phyloP scores from a whole-genome alignment of 2,797 vertebrate genomes.

The Darevskia nairensis region DNA sequence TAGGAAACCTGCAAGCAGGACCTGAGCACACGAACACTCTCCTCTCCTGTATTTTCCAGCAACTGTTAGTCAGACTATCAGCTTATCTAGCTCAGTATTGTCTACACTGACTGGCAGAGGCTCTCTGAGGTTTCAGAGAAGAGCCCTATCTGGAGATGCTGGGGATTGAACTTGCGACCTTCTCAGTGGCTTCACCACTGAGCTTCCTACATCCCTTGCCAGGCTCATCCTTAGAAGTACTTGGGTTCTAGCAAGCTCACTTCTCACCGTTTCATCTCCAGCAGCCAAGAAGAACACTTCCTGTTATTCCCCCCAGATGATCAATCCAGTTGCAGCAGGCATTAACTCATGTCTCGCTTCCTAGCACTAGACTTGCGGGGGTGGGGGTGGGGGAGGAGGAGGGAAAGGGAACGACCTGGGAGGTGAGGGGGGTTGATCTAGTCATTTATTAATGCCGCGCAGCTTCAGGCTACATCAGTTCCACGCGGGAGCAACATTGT shows the following conservation, averaged over 20 bases:
- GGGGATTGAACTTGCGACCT: too few relatives aligned
- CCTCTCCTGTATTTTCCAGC: too few relatives aligned
- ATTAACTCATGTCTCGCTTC: conserved; percentile 41
- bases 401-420: conserved; percentile 7
- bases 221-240: not conserved
- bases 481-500: conserved; percentile 13
- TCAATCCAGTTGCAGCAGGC: conserved; percentile 39
- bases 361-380: conserved; percentile 7
- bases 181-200: too few relatives aligned
- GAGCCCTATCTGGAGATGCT: too few relatives aligned
- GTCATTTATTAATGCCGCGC: conserved; percentile 62
- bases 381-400: not conserved
- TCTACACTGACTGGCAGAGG: too few relatives aligned
- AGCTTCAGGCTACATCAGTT: conserved; percentile 51
- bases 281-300: conserved; percentile 6
- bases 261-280: conserved; percentile 3
- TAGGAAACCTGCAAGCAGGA: too few relatives aligned
- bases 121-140: too few relatives aligned
- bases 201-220: too few relatives aligned
- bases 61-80: too few relatives aligned
- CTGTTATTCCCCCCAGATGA: conserved; percentile 24
- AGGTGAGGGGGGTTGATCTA: conserved; percentile 51
- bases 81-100: too few relatives aligned
- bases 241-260: not conserved
- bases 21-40: too few relatives aligned